Percentiles rank a stretch among this genome's conserved stretches.
Conservation (phyloP, 2,888 invertebrate genomes). For the Phaedon cochleariae region DNA sequence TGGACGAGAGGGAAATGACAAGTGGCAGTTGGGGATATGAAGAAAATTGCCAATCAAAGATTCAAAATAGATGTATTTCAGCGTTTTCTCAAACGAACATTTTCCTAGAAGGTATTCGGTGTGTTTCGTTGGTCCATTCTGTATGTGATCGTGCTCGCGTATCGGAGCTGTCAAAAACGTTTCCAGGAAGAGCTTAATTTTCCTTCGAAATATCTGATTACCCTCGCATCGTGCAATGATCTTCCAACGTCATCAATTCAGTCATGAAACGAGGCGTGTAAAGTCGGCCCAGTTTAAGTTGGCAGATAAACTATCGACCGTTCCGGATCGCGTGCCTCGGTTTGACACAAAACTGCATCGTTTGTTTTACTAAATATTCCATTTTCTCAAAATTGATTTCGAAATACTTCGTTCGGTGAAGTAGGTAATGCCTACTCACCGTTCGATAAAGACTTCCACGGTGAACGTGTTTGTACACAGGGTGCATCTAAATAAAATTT, state of each 20-base stretch:
- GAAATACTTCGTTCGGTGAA: not conserved
- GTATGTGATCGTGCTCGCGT: no score
- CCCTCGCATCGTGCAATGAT: not conserved
- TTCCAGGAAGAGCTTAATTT: not conserved
- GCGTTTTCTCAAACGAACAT: no score
- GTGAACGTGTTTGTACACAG: not conserved
- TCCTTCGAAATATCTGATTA: not conserved
- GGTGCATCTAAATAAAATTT: no score
- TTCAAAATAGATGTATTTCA: no score
- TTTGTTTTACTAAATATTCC: conserved; percentile 14
- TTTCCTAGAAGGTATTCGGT: no score
- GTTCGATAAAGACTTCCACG: not conserved
- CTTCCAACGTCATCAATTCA: not conserved
- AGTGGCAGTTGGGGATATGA: no score
- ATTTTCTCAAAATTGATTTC: conserved; percentile 6
- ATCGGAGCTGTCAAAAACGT: not conserved
- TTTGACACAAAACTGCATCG: not conserved
- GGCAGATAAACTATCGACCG: conserved; percentile 9
- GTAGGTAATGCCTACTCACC: not conserved
- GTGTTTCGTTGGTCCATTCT: no score
- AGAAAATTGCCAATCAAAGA: no score
- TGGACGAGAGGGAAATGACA: no score
- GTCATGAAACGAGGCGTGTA: conserved; percentile 19
- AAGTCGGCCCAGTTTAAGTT: conserved; percentile 5
- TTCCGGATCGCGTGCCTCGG: conserved; percentile 4